phyloP scores from a whole-genome alignment of 2,888 invertebrate genomes.

The Craniophora ligustri region DNA sequence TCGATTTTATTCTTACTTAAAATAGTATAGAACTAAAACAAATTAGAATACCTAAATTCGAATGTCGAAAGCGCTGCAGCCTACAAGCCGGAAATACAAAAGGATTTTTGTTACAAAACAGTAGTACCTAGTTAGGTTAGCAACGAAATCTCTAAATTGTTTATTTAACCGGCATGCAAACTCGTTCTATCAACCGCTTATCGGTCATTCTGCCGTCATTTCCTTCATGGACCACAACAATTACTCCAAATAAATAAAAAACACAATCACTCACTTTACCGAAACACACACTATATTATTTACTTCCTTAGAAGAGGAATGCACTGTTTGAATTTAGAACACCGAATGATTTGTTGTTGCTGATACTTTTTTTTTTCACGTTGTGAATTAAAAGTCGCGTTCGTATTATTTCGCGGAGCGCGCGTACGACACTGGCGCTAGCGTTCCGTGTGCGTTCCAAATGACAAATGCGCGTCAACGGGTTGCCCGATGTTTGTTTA shows the following conservation, averaged over 20 bases:
- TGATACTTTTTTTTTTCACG: constrained; percentile 52
- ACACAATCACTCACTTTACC: constrained; percentile 56
- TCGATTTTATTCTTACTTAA: no score
- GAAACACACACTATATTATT: constrained; percentile 48
- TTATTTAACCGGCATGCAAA: constrained; percentile 50
- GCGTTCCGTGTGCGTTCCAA: constrained; percentile 76
- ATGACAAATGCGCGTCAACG: constrained; percentile 85
- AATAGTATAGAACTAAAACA: no score
- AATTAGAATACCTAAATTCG: neutral
- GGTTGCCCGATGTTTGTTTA: constrained; percentile 78
- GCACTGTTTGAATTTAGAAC: constrained; percentile 54
- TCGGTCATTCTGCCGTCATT: constrained; percentile 73
- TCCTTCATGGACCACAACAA: constrained; percentile 75
- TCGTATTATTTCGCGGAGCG: constrained; percentile 64
- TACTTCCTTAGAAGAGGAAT: constrained; percentile 53
- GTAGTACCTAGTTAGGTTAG: constrained; percentile 36
- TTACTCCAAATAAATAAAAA: constrained; percentile 54
- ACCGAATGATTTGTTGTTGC: constrained; percentile 46
- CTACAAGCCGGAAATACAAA: neutral
- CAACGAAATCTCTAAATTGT: constrained; percentile 49
- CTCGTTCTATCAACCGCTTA: constrained; percentile 66
- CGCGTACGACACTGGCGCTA: constrained; percentile 66
- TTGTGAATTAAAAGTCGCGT: constrained; percentile 63
- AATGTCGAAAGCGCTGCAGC: neutral
- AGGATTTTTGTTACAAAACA: neutral